These are phyloP conservation scores for Rhopalosiphum padi DNA, from an alignment of 1,140 invertebrate genomes.

Conservation along the genomic window DNA sequence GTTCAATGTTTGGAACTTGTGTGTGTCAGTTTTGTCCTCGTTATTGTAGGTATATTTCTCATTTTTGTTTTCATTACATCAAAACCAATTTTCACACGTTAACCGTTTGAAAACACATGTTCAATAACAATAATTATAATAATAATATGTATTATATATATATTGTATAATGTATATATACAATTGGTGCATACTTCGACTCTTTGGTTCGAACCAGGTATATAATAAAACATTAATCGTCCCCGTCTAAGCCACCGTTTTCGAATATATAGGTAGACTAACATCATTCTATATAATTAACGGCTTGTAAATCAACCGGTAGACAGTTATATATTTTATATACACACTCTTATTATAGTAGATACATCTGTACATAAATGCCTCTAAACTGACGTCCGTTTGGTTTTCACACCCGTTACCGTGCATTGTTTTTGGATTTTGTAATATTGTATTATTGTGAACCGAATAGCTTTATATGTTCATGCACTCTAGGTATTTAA, in stretches of 20 bases:
- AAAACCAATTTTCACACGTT: neutral
- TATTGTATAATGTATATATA: slow-evolving; percentile 9
- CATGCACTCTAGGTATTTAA: neutral
- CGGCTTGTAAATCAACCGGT: slow-evolving; percentile 50
- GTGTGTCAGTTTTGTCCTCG: neutral
- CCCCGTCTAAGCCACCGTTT: slow-evolving; percentile 39
- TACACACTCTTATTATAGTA: neutral
- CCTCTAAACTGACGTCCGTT: slow-evolving; percentile 14
- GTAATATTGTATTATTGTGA: neutral
- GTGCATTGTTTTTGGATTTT: slow-evolving; percentile 19
- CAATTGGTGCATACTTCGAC: neutral
- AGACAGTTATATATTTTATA: slow-evolving; percentile 28
- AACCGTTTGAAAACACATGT: slow-evolving; percentile 22
- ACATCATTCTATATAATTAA: slow-evolving; percentile 49
- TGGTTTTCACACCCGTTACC: neutral
- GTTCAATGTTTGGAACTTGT: neutral
- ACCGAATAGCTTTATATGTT: neutral
- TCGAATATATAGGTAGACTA: neutral
- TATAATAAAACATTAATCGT: slow-evolving; percentile 33
- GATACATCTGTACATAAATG: neutral
- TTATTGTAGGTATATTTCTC: neutral
- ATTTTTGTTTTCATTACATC: neutral
- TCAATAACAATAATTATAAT: slow-evolving; percentile 6
- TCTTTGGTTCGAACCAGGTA: slow-evolving; percentile 38
- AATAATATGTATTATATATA: slow-evolving; percentile 1